Base-by-base conservation (phyloP, 2,113 vertebrate genomes). In the Myotis davidii region DNA sequence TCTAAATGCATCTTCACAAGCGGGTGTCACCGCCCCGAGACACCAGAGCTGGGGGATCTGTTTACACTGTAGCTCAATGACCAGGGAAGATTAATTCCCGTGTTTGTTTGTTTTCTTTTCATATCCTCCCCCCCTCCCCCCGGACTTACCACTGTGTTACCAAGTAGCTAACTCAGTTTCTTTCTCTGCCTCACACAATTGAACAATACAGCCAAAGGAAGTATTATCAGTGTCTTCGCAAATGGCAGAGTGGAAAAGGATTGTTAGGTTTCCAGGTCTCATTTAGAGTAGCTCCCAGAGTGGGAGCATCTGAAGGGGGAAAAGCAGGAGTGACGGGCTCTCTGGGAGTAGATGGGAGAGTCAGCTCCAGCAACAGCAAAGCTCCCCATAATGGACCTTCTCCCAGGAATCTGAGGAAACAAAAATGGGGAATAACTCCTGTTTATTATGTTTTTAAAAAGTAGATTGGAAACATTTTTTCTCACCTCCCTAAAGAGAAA, bases 391-490 rank as follows among this genome's bases (percentile, higher is more conserved):
- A 59, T 0, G 11, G 42, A 37, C 2, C 21, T 73, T 93, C 42
- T 94, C 42, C 32, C 5, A 79, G 34, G 78, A 92, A 93, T 84
- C 45, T 17, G 16, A 88, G 74, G 37, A 74, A 77, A 39, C 27
- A 90, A 88, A 96, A 76, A 56, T 70, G 34, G 20, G 45, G 86
- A 94, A 92, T 59, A 77, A 85, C 1, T 61, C 8, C 20, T 90
- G 14, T 95, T 90, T 88, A 77, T 94, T 84, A 91, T 39, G 52
- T 84, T 96, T 96, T 93, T 85, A 0, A 61, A 78, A 96, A 85
- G 69, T 73, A 69, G 39, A 88, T 45, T 93, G 48, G 37, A 96
- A 94, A 88, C n/a, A 82, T 64, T 94, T 94, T 94, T 92, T 61
- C 9, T 61, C 9, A 90, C 48, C 61, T 78, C 42, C 20, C 42